Conservation (phyloP, 2,797 vertebrate species). For the Zalophus californianus region DNA sequence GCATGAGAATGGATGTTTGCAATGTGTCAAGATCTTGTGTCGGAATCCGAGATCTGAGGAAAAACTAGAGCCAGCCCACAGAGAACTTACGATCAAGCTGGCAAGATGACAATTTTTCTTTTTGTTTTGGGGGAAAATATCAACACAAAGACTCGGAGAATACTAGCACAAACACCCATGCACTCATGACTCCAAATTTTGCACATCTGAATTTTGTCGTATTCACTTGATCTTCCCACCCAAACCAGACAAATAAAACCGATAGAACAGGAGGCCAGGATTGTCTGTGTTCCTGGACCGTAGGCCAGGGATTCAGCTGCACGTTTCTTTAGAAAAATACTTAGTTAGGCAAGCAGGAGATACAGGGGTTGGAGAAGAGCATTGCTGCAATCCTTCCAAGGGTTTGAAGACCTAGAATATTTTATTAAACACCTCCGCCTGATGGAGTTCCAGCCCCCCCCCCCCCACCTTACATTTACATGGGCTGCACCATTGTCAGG, state of each 20-base stretch:
- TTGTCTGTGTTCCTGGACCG: background rate
- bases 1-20: background rate
- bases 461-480: background rate
- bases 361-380: background rate
- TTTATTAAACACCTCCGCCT: background rate
- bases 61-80: background rate
- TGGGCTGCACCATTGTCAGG: no score
- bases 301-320: background rate
- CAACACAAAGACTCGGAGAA: background rate
- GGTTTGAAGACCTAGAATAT: background rate
- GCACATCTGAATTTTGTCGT: background rate
- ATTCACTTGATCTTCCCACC: background rate
- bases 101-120: background rate
- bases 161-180: background rate
- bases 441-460: background rate
- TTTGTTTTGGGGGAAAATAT: background rate
- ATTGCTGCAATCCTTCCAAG: background rate
- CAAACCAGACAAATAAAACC: background rate
- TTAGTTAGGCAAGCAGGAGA: background rate
- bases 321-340: background rate
- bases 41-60: background rate
- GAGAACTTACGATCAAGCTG: background rate
- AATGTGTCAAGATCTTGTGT: background rate
- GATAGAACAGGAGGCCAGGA: background rate
- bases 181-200: background rate